Conservation (phyloP, 2,888 invertebrate species). For the Cerastis leucographa region DNA sequence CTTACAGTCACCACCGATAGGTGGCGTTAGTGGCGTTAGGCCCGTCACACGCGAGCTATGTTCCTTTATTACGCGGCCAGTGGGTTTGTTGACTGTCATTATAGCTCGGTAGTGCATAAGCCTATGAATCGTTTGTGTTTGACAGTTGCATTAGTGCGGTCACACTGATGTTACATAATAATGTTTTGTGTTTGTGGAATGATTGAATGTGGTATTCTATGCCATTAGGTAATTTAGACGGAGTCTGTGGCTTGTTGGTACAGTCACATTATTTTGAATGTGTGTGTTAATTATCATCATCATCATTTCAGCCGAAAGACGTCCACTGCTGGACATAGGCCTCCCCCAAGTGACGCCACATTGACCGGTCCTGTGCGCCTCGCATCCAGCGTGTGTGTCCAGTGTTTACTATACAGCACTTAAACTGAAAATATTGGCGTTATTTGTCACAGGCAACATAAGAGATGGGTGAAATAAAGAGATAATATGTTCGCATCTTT, state of each 20-base stretch:
- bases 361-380: no score
- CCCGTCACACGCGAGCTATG: conserved; percentile 16
- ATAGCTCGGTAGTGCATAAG: conserved; percentile 34
- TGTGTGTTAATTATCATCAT: conserved; percentile 11
- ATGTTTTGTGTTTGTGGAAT: not conserved
- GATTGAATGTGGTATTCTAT: not conserved
- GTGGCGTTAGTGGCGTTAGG: conserved; percentile 39
- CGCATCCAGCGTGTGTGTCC: no score
- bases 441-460: not conserved
- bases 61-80: conserved; percentile 13
- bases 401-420: no score
- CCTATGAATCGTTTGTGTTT: conserved; percentile 50
- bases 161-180: not conserved
- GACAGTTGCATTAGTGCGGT: conserved; percentile 44
- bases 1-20: conserved; percentile 52
- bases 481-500: not conserved
- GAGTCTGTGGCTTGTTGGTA: not conserved
- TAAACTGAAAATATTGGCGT: not conserved
- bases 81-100: conserved; percentile 37
- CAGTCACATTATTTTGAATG: conserved; percentile 23
- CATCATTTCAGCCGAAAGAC: no score
- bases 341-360: no score
- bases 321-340: no score
- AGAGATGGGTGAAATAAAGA: not conserved
- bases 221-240: conserved; percentile 17